Conservation (phyloP, 1,140 invertebrate species). For the Apis florea region DNA sequence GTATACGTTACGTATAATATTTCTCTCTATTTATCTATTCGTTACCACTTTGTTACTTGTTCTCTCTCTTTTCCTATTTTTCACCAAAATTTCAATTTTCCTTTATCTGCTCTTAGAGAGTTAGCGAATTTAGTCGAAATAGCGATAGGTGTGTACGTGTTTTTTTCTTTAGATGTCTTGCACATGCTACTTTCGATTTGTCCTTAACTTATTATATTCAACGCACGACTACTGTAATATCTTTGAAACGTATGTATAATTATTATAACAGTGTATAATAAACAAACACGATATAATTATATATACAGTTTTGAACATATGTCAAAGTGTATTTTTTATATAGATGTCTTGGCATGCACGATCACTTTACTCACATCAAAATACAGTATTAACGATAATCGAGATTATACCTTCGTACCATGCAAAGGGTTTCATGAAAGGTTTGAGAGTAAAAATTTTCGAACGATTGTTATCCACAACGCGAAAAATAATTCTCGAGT, state of each 20-base stretch:
- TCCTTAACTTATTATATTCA: conserved; percentile 69
- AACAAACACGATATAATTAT: conserved; percentile 39
- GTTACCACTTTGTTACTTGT: background rate
- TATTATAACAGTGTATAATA: conserved; percentile 18
- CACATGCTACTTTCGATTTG: conserved; percentile 75
- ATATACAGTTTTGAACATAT: conserved; percentile 48
- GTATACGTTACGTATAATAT: background rate
- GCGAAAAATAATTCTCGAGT: too few relatives aligned
- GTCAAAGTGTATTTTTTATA: conserved; percentile 61
- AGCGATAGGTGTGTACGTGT: conserved; percentile 75
- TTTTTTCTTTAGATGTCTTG: conserved; percentile 78
- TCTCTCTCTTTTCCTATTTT: conserved; percentile 18
- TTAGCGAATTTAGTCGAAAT: conserved; percentile 73
- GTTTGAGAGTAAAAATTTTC: too few relatives aligned
- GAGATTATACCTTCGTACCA: too few relatives aligned
- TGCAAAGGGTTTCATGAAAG: too few relatives aligned
- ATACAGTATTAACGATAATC: background rate
- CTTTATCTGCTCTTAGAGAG: conserved; percentile 66
- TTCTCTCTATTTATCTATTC: conserved; percentile 8
- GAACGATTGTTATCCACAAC: too few relatives aligned
- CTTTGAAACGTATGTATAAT: conserved; percentile 23
- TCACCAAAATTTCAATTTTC: conserved; percentile 49
- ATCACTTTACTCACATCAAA: conserved; percentile 67
- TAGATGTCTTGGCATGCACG: conserved; percentile 79
- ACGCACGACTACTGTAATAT: conserved; percentile 71